A percentile compares a stretch with the other conserved stretches of the same genome.
These are phyloP conservation scores for Bombycilla garrulus DNA, from an alignment of 2,113 vertebrate genomes.

Conservation along the genomic window DNA sequence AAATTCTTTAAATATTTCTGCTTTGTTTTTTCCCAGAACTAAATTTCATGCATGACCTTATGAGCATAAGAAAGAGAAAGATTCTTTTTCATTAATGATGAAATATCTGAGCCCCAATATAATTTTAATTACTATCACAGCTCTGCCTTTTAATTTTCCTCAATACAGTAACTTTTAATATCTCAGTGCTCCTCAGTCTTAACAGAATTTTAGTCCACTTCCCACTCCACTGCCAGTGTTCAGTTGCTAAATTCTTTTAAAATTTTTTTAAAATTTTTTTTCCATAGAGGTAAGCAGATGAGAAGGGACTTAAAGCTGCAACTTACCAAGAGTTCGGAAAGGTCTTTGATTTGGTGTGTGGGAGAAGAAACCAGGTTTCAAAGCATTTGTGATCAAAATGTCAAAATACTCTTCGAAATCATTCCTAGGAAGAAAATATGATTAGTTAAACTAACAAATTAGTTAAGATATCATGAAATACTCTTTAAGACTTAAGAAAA, in stretches of 20 bases:
- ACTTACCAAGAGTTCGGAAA: constrained; percentile 89
- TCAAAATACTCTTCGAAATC: constrained; percentile 94
- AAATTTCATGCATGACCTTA: background rate
- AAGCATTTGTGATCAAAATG: constrained; percentile 92
- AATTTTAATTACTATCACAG: background rate
- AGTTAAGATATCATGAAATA: background rate
- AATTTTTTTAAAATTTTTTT: no score
- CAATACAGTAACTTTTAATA: background rate
- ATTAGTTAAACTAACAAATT: background rate
- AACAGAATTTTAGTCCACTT: background rate
- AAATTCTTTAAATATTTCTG: background rate
- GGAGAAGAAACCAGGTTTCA: constrained; percentile 97
- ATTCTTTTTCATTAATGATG: background rate
- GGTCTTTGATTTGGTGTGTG: constrained; percentile 88
- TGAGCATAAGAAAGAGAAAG: background rate
- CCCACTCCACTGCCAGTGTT: fast-evolving
- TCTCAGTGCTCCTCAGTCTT: background rate
- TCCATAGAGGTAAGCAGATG: background rate
- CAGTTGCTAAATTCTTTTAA: background rate
- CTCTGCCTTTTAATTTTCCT: background rate
- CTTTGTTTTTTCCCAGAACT: background rate
- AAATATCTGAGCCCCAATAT: background rate
- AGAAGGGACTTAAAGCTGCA: background rate
- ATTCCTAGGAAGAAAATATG: constrained; percentile 72
- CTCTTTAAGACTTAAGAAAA: background rate